These are phyloP conservation scores for Eupsittula cactorum DNA, from an alignment of 2,113 vertebrate species.

Conservation along the genomic window DNA sequence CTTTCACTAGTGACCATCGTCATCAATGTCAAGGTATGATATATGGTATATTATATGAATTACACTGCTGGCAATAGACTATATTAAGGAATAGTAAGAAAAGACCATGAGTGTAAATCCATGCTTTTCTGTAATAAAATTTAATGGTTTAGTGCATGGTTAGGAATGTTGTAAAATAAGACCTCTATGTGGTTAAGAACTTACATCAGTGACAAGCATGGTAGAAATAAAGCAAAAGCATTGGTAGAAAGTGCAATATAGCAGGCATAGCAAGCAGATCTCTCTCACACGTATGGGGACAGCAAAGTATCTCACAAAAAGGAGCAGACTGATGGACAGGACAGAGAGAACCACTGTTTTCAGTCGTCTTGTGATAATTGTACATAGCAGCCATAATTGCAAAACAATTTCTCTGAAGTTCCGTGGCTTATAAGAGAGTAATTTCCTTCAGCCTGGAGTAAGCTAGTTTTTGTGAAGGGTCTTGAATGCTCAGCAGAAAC, in stretches of 20 bases:
- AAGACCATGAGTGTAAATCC: background rate
- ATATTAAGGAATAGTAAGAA: background rate
- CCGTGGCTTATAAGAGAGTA: background rate
- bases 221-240: background rate
- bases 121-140: background rate
- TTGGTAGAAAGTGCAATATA: background rate
- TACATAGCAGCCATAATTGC: background rate
- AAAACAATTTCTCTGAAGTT: background rate
- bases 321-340: background rate
- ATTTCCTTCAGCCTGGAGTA: background rate
- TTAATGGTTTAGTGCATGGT: background rate
- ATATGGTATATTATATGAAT: background rate
- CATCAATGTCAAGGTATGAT: background rate
- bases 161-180: background rate
- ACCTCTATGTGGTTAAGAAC: background rate
- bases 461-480: background rate
- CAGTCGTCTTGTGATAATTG: accelerated
- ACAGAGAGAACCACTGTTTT: background rate
- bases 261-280: background rate
- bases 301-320: background rate
- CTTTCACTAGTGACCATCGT: background rate
- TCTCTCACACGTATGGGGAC: background rate
- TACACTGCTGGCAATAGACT: background rate
- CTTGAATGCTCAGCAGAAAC: background rate
- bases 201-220: background rate